Evolutionary conservation across 2,888 invertebrate species (phyloP).

Genomic region (Parnassius mnemosyne): DNA sequence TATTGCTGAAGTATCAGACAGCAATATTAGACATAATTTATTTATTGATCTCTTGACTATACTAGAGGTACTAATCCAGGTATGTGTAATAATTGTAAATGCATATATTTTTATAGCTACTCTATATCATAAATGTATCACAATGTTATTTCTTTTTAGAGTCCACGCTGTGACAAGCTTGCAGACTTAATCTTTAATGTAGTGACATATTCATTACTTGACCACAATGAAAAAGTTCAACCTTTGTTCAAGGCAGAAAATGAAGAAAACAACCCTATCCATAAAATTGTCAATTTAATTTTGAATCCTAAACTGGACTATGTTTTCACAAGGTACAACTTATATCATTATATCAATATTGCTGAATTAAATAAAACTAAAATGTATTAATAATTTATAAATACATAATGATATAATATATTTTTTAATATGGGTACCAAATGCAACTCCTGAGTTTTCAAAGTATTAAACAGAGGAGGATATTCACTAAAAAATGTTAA

Average conservation of each 20-base stretch:
- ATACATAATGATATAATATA: no score
- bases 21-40: constrained; percentile 51
- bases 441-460: no score
- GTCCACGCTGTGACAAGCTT: constrained; percentile 28
- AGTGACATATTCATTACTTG: constrained; percentile 44
- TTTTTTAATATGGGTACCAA: no score
- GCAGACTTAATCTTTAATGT: constrained; percentile 42
- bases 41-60: constrained; percentile 48
- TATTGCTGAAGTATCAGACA: constrained; percentile 52
- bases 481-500: no score
- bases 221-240: constrained; percentile 40
- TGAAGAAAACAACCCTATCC: constrained; percentile 37
- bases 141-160: constrained; percentile 13
- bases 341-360: no score
- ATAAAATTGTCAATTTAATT: constrained; percentile 40
- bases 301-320: constrained; percentile 36
- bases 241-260: constrained; percentile 38
- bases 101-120: not conserved
- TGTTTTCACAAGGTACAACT: constrained; percentile 43
- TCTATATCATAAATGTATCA: not conserved
- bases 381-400: no score
- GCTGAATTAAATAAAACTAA: no score
- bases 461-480: no score
- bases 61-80: constrained; percentile 46
- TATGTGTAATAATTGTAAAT: constrained; percentile 33